A percentile compares a stretch with the other conserved stretches of the same genome.
These are phyloP conservation scores for Thecophora atra DNA, from an alignment of 2,888 invertebrate genomes.

Conservation along the genomic window DNA sequence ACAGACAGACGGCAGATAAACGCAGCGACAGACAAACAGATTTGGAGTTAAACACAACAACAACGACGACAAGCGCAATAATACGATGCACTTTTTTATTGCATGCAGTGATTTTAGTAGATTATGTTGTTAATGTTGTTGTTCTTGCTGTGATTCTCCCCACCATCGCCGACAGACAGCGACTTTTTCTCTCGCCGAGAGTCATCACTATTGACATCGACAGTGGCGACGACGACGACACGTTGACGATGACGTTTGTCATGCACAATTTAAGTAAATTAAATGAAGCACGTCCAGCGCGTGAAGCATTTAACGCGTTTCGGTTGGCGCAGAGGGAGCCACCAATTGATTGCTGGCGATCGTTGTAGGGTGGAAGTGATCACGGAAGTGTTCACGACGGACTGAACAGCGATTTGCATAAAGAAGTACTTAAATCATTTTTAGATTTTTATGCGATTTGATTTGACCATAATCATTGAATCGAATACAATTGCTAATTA, in stretches of 20 bases:
- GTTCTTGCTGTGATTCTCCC: neutral
- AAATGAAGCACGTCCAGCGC: conserved; percentile 35
- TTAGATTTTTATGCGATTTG: neutral
- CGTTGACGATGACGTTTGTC: conserved; percentile 5
- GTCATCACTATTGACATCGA: conserved; percentile 33
- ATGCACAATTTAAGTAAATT: conserved; percentile 36
- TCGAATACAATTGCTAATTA: too few relatives aligned
- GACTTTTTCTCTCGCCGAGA: neutral
- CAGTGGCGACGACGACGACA: neutral
- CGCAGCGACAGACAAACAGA: neutral
- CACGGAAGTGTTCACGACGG: too few relatives aligned
- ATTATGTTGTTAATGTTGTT: conserved; percentile 14
- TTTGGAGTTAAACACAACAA: neutral
- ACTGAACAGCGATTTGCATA: neutral
- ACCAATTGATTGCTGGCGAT: neutral
- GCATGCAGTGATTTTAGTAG: neutral
- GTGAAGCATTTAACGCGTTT: conserved; percentile 25
- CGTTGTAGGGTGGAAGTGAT: too few relatives aligned
- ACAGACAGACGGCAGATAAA: neutral
- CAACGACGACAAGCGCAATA: neutral
- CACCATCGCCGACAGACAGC: too few relatives aligned
- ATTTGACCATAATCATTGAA: too few relatives aligned
- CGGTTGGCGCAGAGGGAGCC: neutral
- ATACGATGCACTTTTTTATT: neutral
- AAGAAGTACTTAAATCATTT: neutral